Percentiles rank a stretch among this genome's conserved stretches.
Conservation (phyloP, 2,113 vertebrate genomes). For the Motacilla tschutschensis region DNA sequence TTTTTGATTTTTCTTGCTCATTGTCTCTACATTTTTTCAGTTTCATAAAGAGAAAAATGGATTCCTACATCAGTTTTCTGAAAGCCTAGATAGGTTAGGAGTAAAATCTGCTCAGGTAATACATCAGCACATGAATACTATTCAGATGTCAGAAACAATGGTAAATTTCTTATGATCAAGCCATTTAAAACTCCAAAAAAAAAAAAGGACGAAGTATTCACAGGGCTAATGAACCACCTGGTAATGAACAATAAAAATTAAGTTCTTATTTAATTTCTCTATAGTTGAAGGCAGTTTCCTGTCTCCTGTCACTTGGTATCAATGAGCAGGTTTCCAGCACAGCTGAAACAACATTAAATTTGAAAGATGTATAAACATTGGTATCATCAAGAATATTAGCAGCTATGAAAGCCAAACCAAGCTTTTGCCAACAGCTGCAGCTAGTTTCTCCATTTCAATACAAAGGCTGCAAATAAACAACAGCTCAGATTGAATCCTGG, state of each 20-base stretch:
- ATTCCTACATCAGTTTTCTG: neutral
- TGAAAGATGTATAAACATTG: neutral
- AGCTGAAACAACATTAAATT: conserved; percentile 9
- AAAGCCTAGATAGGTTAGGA: neutral
- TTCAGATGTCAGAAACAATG: neutral
- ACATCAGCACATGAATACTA: neutral
- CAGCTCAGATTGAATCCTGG: neutral
- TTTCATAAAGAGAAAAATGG: neutral
- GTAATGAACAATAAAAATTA: conserved; percentile 1
- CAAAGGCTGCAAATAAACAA: neutral
- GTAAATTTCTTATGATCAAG: neutral
- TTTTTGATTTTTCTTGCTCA: neutral
- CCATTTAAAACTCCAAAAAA: neutral
- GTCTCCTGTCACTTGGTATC: conserved; percentile 2
- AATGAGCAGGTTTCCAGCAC: conserved; percentile 1
- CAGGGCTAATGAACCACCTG: neutral
- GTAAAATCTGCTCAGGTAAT: neutral
- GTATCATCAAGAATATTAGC: conserved; percentile 11
- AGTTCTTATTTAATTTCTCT: neutral
- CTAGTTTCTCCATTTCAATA: neutral
- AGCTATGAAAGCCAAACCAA: conserved; percentile 12
- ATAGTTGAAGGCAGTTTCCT: neutral
- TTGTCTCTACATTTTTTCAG: neutral
- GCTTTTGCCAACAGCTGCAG: neutral
- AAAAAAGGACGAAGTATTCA: neutral